Base-by-base conservation (phyloP, 2,113 vertebrate species). In the Perca schrenkii region DNA sequence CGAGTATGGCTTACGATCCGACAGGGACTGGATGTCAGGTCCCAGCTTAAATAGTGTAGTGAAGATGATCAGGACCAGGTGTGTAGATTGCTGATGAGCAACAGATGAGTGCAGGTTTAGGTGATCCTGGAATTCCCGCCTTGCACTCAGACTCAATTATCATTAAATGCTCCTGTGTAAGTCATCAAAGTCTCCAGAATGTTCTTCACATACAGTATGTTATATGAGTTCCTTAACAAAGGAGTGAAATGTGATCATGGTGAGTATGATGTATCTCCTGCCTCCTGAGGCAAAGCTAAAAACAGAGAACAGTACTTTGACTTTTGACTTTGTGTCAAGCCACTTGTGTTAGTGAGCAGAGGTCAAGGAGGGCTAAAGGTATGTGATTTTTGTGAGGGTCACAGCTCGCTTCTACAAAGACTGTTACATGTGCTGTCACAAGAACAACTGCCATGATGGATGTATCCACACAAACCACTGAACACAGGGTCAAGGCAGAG, bases 381-480 rank as follows among this genome's bases (percentile, higher is more conserved):
- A 58, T 56, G 43, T 65, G 65, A 82, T 52, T 65, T 46, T 46
- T 49, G 80, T 60, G 16, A 47, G 73, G 69, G 72, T 74, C 54
- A 61, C 43, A 34, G 8, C 56, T 56, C n/a, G 34, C 50, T 21
- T 79, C 36, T 73, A 80, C 49, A 83, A 60, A 47, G 60, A 54
- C 62, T 34, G 14, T 52, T 53, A 28, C 28, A 28, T 28, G 28
- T 28, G 28, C 28, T 28, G 53, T 67, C 16, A 58, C 13, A 77
- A 15, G 77, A 86, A 66, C 87, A 92, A 70, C 86, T 86, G 83
- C 34, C 69, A 53, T 86, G 87, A 90, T 65, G 58, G 61, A 82
- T 87, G 69, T 14, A 2, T 78, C 36, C 69, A 36, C 72, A 6
- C 47, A 56, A 81, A 68, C 53, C 73, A 63, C 11, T 54, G n/a